These are phyloP conservation scores for Phasia obesa DNA, from an alignment of 2,888 invertebrate species.

Conservation along the genomic window DNA sequence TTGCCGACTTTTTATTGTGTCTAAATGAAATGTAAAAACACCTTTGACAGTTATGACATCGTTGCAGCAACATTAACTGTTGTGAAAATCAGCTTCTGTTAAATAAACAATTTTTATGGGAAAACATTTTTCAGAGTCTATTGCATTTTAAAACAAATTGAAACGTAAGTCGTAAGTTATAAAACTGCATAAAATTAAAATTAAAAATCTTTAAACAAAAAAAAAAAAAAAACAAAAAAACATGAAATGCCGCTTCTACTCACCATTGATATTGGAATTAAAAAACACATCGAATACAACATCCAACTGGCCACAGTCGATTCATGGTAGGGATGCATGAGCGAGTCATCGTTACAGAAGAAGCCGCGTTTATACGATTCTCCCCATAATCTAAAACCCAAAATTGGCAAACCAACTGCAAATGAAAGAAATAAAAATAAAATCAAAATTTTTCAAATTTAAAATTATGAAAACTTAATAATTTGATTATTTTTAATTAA, in stretches of 20 bases:
- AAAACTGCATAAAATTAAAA: conserved; percentile 33
- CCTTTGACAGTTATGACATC: neutral
- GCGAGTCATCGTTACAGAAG: conserved; percentile 96
- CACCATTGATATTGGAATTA: conserved; percentile 88
- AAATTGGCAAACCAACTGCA: conserved; percentile 90
- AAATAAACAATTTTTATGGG: neutral
- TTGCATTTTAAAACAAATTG: conserved; percentile 6
- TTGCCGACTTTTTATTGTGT: too few relatives aligned
- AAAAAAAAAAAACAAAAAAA: neutral
- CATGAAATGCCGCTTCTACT: conserved; percentile 80
- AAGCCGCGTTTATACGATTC: conserved; percentile 92
- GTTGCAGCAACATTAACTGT: neutral
- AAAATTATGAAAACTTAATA: neutral
- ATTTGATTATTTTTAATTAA: too few relatives aligned
- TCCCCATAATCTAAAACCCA: conserved; percentile 88
- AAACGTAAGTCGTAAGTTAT: neutral
- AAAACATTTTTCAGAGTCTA: conserved; percentile 15
- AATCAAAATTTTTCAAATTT: neutral
- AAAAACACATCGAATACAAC: conserved; percentile 90
- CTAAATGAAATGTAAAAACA: neutral
- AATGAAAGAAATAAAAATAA: conserved; percentile 75
- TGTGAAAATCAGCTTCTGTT: neutral
- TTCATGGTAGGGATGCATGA: conserved; percentile 92
- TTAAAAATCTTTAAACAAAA: neutral
- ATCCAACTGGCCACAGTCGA: conserved; percentile 91